Percentiles rank a stretch among this genome's conserved stretches.
These are phyloP conservation scores for Empidonax traillii DNA, from an alignment of 2,113 vertebrate genomes.

Conservation along the genomic window DNA sequence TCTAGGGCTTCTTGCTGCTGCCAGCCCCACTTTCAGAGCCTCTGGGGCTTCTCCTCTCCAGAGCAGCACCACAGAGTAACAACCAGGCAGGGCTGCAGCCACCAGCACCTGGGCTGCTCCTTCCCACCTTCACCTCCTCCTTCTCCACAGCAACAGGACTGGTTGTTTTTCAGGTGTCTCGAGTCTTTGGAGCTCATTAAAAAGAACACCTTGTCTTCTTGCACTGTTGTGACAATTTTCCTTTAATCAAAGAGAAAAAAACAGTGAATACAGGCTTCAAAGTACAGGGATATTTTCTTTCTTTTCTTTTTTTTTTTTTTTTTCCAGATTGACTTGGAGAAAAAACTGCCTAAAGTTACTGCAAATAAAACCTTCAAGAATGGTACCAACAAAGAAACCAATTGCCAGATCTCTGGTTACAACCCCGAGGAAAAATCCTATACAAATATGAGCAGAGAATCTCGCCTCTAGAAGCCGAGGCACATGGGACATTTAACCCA, in stretches of 20 bases:
- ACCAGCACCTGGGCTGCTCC: background rate
- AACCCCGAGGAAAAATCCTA: slow-evolving; percentile 67
- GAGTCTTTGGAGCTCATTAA: background rate
- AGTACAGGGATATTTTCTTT: background rate
- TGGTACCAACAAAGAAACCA: slow-evolving; percentile 12
- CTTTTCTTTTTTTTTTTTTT: background rate
- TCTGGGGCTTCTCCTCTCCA: no score
- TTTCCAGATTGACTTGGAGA: slow-evolving; percentile 57
- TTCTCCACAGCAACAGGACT: background rate
- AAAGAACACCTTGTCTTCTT: background rate
- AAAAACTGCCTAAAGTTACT: background rate
- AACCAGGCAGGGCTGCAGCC: background rate
- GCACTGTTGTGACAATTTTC: background rate
- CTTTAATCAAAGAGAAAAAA: background rate
- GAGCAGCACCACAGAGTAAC: background rate
- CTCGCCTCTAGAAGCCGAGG: slow-evolving; percentile 58
- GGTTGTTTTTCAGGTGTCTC: background rate
- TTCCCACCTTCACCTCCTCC: background rate
- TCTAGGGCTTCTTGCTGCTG: accelerated
- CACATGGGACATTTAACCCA: background rate
- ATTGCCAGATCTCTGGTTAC: slow-evolving; percentile 14
- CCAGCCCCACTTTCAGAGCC: background rate
- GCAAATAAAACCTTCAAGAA: slow-evolving; percentile 44
- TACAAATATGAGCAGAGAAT: slow-evolving; percentile 63
- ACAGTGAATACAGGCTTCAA: background rate